Evolutionary conservation across 2,888 invertebrate species (phyloP), one percentile per base, ranked within the genome.

Genomic region (Oconnorella tubifera): DNA sequence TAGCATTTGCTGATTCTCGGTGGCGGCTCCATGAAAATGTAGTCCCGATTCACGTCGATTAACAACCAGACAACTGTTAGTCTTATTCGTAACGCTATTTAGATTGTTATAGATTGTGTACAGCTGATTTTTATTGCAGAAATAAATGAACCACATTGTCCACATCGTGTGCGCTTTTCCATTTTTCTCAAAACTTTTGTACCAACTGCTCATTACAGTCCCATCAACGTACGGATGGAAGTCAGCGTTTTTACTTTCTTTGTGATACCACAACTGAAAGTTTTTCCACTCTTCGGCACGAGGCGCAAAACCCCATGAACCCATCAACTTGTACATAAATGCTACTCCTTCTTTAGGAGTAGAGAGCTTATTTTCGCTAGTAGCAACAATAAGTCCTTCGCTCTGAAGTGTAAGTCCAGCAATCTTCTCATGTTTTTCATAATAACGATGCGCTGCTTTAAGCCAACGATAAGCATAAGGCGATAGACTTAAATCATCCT

Each of bases 401-500:
- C 73, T 74, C 31, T 73, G 74, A n/a, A 77, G 66, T 2, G 73
- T 63, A 59, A 66, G 75, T 1, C 76, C 76, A 58, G 72, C 72
- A 1, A 76, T 65, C 50, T 72, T 67, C 1, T 65, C 55, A 25
- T 62, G 31, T 4, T 56, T 50, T 31, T 70, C 71, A 59, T 75
- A 77, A n/a, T 73, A 71, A 1, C 57, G 59, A 58, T 75, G 75
- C 19, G 74, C 76, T 23, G 70, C 65, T 65, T 72, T 74, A 28
- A 77, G 60, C 74, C 75, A 78, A 48, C 69, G 66, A 62, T 75
- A 77, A 29, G 74, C 73, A 56, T 69, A 70, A 31, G 68, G 72
- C 0, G 77, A 76, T 1, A 77, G 70, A n/a, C 73, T 71, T 19
- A 75, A 51, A 61, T 78, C 78, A 58, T 78, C 78, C 58, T 78